Conservation (phyloP, 1,140 invertebrate genomes). For the Brachionus rubens region DNA sequence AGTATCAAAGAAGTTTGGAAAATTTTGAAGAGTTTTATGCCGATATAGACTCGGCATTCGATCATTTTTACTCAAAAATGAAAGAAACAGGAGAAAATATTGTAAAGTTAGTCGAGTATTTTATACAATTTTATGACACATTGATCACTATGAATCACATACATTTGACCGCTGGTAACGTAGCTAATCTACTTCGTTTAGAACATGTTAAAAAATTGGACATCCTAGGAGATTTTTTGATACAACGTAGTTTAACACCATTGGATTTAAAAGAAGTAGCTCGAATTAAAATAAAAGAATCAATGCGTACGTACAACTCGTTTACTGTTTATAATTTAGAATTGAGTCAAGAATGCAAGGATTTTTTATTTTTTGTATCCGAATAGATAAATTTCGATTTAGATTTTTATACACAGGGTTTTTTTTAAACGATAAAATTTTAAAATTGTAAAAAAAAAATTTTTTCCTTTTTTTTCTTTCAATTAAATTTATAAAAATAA, state of each 20-base stretch:
- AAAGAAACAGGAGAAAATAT: constrained; percentile 45
- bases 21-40: constrained; percentile 42
- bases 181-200: not conserved
- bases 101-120: constrained; percentile 21
- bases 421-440: not conserved
- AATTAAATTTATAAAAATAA: too few relatives aligned
- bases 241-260: constrained; percentile 15
- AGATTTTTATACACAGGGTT: not conserved
- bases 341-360: constrained; percentile 29
- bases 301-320: constrained; percentile 17
- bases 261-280: constrained; percentile 30
- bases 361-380: constrained; percentile 29
- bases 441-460: constrained; percentile 16
- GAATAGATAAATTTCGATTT: not conserved
- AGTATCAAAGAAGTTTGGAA: not conserved
- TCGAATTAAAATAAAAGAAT: constrained; percentile 10
- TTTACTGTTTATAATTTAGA: not conserved
- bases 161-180: not conserved
- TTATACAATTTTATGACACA: constrained; percentile 42
- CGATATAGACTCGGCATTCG: constrained; percentile 38
- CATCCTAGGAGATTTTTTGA: constrained; percentile 40
- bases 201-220: constrained; percentile 47
- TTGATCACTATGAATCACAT: constrained; percentile 36
- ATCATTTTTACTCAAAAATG: constrained; percentile 38
- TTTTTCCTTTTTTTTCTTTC: too few relatives aligned